phyloP scores from a whole-genome alignment of 2,888 invertebrate species.

The Drosophila robusta region DNA sequence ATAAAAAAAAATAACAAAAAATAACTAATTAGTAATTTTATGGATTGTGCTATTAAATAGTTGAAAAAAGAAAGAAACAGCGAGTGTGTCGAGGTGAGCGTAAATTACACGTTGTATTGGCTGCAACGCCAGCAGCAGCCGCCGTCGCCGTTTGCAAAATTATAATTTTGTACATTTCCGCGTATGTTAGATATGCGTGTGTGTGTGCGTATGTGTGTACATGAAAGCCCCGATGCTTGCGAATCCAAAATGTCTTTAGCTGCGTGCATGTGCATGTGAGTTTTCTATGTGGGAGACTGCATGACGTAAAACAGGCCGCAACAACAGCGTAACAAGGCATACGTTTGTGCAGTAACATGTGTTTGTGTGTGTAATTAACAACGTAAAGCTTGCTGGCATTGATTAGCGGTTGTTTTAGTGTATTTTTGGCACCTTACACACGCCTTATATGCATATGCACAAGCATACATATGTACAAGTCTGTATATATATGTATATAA shows the following conservation, averaged over 20 bases:
- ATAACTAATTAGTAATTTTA: slow-evolving; percentile 54
- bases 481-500: slow-evolving; percentile 8
- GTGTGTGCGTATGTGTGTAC: slow-evolving; percentile 26
- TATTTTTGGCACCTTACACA: slow-evolving; percentile 61
- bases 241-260: slow-evolving; percentile 42
- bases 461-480: slow-evolving; percentile 9
- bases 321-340: slow-evolving; percentile 46
- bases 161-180: slow-evolving; percentile 67
- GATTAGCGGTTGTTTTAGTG: slow-evolving; percentile 58
- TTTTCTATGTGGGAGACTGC: slow-evolving; percentile 66
- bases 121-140: slow-evolving; percentile 25
- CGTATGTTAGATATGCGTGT: slow-evolving; percentile 41
- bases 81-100: slow-evolving; percentile 66
- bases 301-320: slow-evolving; percentile 70
- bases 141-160: slow-evolving; percentile 43
- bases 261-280: slow-evolving; percentile 31
- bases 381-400: slow-evolving; percentile 66
- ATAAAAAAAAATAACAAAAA: slow-evolving; percentile 33
- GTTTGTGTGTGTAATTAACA: slow-evolving; percentile 56
- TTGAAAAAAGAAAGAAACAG: slow-evolving; percentile 28
- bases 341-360: slow-evolving; percentile 13
- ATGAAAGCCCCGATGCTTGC: slow-evolving; percentile 29
- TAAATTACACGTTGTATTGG: slow-evolving; percentile 45
- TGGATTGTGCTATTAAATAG: slow-evolving; percentile 67
- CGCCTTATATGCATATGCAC: slow-evolving; percentile 62